Conservation (phyloP, 2,797 vertebrate genomes). For the Loris lydekkerianus region DNA sequence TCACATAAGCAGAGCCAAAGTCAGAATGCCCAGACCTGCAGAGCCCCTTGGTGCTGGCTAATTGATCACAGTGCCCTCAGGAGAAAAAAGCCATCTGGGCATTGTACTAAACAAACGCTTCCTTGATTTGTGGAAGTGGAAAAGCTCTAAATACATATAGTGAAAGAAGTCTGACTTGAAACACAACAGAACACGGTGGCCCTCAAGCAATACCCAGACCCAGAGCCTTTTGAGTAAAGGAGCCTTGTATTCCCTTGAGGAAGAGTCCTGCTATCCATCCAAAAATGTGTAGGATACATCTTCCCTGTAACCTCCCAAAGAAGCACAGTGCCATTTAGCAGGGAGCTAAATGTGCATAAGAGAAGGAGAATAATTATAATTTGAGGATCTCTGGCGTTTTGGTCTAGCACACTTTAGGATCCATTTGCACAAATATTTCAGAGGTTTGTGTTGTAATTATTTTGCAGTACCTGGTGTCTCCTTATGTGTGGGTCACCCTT, state of each 20-base stretch:
- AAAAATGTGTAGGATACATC: neutral
- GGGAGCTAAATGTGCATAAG: neutral
- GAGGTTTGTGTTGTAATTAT: neutral
- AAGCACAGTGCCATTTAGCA: neutral
- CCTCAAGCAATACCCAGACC: neutral
- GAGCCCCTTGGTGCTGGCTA: neutral
- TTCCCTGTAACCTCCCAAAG: neutral
- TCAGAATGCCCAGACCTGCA: neutral
- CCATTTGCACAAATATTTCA: neutral
- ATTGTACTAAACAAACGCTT: neutral
- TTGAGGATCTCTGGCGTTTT: neutral
- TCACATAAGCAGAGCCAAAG: neutral
- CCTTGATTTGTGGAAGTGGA: conserved; percentile 4
- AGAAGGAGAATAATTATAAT: conserved; percentile 11
- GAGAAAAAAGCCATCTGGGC: neutral
- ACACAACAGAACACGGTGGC: neutral
- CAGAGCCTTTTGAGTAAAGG: neutral
- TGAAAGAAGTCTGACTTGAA: conserved; percentile 29
- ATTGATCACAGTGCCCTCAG: neutral
- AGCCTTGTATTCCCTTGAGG: neutral
- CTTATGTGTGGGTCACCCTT: neutral
- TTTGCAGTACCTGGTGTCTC: neutral
- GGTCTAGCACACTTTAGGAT: neutral
- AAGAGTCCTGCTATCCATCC: neutral
- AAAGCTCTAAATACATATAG: neutral